A percentile compares a stretch with the other conserved stretches of the same genome.
Evolutionary conservation across 1,140 invertebrate genomes (phyloP).

Genomic region (Caligus rogercresseyi): DNA sequence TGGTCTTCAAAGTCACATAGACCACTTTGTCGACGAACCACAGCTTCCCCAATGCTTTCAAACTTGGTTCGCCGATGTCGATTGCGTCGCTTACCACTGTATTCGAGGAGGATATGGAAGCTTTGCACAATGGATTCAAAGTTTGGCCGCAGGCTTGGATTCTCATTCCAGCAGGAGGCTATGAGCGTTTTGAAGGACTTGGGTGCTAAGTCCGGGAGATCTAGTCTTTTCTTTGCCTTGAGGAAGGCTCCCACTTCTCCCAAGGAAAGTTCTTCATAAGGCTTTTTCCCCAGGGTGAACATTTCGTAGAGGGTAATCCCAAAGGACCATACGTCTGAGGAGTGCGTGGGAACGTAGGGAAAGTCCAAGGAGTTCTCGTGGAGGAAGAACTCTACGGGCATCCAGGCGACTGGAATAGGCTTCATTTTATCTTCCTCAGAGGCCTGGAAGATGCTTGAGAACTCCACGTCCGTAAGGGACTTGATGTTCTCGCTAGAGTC

Average conservation of each 20-base stretch:
- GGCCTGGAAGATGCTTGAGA: background rate
- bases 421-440: background rate
- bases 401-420: constrained; percentile 2
- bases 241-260: background rate
- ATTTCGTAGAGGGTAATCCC: background rate
- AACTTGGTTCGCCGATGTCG: background rate
- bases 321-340: constrained; percentile 1
- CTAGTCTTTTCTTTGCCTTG: background rate
- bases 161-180: background rate
- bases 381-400: background rate
- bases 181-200: background rate
- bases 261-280: background rate
- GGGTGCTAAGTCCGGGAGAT: background rate
- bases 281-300: background rate
- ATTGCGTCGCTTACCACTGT: background rate
- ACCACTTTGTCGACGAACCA: background rate
- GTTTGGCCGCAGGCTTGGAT: constrained; percentile 1
- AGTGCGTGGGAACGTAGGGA: background rate
- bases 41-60: background rate
- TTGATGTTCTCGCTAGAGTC: background rate
- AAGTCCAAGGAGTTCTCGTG: background rate
- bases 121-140: background rate
- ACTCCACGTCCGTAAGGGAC: background rate
- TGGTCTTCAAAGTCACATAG: background rate
- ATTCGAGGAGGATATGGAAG: background rate